Evolutionary conservation across 2,797 vertebrate genomes (phyloP).

Genomic region (Parauchenoglanis punctatus): DNA sequence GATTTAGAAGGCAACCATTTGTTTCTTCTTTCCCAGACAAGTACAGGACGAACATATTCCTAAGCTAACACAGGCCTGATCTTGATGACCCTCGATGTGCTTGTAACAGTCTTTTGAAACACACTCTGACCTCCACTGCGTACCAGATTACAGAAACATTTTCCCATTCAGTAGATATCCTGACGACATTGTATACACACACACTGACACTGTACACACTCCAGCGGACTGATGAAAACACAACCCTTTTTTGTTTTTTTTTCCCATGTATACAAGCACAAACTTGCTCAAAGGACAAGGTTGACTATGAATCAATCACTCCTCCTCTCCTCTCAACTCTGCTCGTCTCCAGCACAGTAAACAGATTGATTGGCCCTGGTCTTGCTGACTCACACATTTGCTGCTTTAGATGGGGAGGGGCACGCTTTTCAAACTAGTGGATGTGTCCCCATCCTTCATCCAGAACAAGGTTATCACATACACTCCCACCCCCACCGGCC

Average conservation of each 20-base stretch:
- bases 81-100: neutral
- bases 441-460: constrained; percentile 7
- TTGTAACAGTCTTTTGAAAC: neutral
- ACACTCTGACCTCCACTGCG: neutral
- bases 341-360: constrained; percentile 24
- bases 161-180: neutral
- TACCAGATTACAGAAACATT: neutral
- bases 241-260: no score
- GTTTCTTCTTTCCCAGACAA: neutral
- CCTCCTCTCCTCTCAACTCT: constrained; percentile 27
- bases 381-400: constrained; percentile 72
- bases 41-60: neutral
- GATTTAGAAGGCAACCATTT: neutral
- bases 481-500: constrained; percentile 49
- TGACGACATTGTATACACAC: neutral
- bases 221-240: neutral
- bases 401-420: constrained; percentile 59
- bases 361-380: constrained; percentile 55
- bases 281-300: constrained; percentile 23
- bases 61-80: neutral
- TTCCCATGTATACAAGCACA: neutral
- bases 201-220: constrained; percentile 38
- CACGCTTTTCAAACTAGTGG: neutral
- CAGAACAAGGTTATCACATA: constrained; percentile 36
- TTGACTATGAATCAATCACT: constrained; percentile 49